Base-by-base conservation (phyloP, 2,888 invertebrate species). In the Bhutanitis thaidina region DNA sequence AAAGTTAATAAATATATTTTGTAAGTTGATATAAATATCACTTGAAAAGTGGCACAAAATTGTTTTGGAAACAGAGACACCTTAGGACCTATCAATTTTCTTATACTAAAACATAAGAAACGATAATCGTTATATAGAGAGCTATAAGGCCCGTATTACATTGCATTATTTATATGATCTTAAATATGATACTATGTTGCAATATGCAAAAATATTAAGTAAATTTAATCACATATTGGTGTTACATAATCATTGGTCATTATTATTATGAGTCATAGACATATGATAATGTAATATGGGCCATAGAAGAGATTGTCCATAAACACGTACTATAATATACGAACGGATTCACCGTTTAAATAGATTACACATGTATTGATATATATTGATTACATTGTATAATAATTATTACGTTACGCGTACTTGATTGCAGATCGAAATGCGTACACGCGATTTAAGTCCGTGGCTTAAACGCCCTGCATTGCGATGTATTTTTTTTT, bases 111-210 rank as follows among this genome's bases (percentile, higher is more conserved):
- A 5, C 52, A 40, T 36, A 54, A 45, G 47, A 53, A 35, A 36
- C 44, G 37, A 53, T n/a, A 49, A 49, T 47, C 56, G 60, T 60
- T 56, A 55, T 51, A 49, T 58, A 62, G 64, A 64, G 62, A 64
- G 64, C 61, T 39, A 43, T n/a, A n/a, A n/a, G n/a, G n/a, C n/a
- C n/a, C n/a, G n/a, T n/a, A n/a, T n/a, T n/a, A n/a, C n/a, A n/a
- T n/a, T n/a, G n/a, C n/a, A n/a, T n/a, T n/a, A n/a, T n/a, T n/a
- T n/a, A n/a, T n/a, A n/a, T n/a, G n/a, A n/a, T n/a, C n/a, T n/a
- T n/a, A n/a, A n/a, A n/a, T n/a, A n/a, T n/a, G n/a, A n/a, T n/a
- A n/a, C n/a, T n/a, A n/a, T n/a, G n/a, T n/a, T n/a, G n/a, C n/a
- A n/a, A n/a, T n/a, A n/a, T n/a, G n/a, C n/a, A n/a, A n/a, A n/a